Conservation (phyloP, 2,797 vertebrate genomes). For the Netta rufina region DNA sequence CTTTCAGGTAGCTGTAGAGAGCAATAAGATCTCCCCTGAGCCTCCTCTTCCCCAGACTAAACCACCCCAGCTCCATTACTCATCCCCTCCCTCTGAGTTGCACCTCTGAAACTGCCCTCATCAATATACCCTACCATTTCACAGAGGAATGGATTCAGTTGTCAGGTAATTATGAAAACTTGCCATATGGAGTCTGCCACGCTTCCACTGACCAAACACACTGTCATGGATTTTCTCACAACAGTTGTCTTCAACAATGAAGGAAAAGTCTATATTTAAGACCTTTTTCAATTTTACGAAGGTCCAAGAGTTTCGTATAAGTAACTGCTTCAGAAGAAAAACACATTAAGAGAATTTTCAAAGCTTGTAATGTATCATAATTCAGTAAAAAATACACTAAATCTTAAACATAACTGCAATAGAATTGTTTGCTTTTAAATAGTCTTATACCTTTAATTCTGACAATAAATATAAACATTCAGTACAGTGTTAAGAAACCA, state of each 20-base stretch:
- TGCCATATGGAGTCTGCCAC: fast-evolving
- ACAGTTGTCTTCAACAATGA: not conserved
- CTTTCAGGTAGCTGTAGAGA: no score
- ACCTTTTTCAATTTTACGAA: not conserved
- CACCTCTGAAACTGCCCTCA: not conserved
- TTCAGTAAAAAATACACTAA: not conserved
- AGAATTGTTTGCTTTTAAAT: not conserved
- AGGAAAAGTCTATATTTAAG: not conserved
- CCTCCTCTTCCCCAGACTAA: no score
- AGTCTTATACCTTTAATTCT: not conserved
- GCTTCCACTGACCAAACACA: not conserved
- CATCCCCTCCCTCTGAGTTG: not conserved
- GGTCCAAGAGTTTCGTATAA: not conserved
- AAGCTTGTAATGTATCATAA: not conserved
- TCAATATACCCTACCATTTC: not conserved
- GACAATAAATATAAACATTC: slow-evolving; percentile 20
- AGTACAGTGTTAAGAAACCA: not conserved
- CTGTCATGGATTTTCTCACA: not conserved
- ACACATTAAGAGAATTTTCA: not conserved
- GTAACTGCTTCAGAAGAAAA: not conserved
- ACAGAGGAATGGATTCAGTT: not conserved
- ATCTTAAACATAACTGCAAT: not conserved
- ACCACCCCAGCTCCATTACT: not conserved
- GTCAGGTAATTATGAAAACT: not conserved
- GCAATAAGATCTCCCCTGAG: no score